Evolutionary conservation across 1,140 invertebrate species (phyloP).

Genomic region (Drosophila ambigua): DNA sequence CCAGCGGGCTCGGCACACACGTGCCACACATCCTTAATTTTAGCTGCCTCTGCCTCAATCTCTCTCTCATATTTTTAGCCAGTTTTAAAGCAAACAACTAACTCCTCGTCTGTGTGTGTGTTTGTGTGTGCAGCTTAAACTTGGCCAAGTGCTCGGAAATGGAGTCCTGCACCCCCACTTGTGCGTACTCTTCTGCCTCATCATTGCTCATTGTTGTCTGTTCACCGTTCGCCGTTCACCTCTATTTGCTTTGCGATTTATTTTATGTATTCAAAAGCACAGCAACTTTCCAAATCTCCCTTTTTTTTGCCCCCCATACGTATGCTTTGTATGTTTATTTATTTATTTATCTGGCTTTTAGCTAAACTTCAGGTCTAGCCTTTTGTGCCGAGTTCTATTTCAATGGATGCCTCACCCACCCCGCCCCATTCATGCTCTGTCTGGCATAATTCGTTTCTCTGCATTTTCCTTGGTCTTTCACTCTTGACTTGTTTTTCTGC

Average conservation of each 20-base stretch:
- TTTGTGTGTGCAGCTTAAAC: slow-evolving; percentile 42
- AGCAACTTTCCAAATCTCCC: slow-evolving; percentile 57
- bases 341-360: slow-evolving; percentile 75
- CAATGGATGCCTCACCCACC: slow-evolving; percentile 21
- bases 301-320: slow-evolving; percentile 10
- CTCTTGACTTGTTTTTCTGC: slow-evolving; percentile 50
- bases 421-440: slow-evolving; percentile 49
- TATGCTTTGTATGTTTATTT: slow-evolving; percentile 61
- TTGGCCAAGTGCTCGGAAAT: slow-evolving; percentile 50
- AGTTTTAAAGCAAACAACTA: slow-evolving; percentile 36
- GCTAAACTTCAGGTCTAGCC: slow-evolving; percentile 73
- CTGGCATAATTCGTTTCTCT: slow-evolving; percentile 47
- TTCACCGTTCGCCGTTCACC: slow-evolving; percentile 53
- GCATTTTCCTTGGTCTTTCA: slow-evolving; percentile 43
- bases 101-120: slow-evolving; percentile 7
- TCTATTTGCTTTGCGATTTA: slow-evolving; percentile 70
- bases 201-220: slow-evolving; percentile 58
- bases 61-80: slow-evolving; percentile 23
- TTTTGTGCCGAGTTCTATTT: slow-evolving; percentile 71
- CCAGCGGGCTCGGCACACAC: slow-evolving; percentile 59
- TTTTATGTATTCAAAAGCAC: slow-evolving; percentile 68
- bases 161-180: slow-evolving; percentile 26
- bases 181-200: slow-evolving; percentile 46
- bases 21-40: slow-evolving; percentile 75
- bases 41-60: not conserved